A percentile compares a stretch with the other conserved stretches of the same genome.
These are phyloP conservation scores for Dasysyrphus albostriatus DNA, from an alignment of 2,888 invertebrate species.

Conservation along the genomic window DNA sequence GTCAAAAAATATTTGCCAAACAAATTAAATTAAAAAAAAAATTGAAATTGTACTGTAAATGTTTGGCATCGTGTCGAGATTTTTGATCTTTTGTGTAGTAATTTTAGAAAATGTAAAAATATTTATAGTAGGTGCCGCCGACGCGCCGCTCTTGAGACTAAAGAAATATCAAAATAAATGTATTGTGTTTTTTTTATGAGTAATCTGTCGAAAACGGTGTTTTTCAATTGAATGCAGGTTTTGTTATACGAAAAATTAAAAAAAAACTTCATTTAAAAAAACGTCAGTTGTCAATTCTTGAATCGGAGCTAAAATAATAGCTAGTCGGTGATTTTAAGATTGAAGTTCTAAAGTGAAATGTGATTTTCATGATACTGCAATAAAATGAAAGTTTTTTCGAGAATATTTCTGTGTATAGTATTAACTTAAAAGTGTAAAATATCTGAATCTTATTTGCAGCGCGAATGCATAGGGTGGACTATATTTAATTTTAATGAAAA, in stretches of 20 bases:
- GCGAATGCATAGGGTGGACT: no score
- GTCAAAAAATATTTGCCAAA: slow-evolving; percentile 47
- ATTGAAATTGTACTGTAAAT: slow-evolving; percentile 41
- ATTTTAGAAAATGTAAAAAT: slow-evolving; percentile 39
- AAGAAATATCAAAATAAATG: slow-evolving; percentile 32
- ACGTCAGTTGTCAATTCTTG: no score
- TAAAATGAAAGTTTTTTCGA: no score
- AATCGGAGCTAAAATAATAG: not conserved
- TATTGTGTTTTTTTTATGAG: slow-evolving; percentile 11
- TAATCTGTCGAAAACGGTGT: slow-evolving; percentile 60
- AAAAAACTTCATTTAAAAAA: not conserved
- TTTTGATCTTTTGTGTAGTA: slow-evolving; percentile 35
- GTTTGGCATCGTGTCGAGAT: slow-evolving; percentile 59
- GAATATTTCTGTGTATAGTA: no score
- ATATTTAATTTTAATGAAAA: no score
- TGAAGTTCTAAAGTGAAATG: not conserved
- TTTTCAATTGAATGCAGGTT: slow-evolving; percentile 41
- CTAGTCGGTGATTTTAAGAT: not conserved
- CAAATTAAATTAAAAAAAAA: slow-evolving; percentile 13
- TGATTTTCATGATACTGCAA: no score
- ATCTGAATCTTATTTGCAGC: no score
- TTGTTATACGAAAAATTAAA: not conserved
- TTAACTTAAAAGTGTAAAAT: no score
- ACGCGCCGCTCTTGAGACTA: not conserved
- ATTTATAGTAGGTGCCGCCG: slow-evolving; percentile 3